Evolutionary conservation across 2,113 vertebrate genomes (phyloP), one percentile per base, ranked within the genome.

Genomic region (Corythoichthys intestinalis): DNA sequence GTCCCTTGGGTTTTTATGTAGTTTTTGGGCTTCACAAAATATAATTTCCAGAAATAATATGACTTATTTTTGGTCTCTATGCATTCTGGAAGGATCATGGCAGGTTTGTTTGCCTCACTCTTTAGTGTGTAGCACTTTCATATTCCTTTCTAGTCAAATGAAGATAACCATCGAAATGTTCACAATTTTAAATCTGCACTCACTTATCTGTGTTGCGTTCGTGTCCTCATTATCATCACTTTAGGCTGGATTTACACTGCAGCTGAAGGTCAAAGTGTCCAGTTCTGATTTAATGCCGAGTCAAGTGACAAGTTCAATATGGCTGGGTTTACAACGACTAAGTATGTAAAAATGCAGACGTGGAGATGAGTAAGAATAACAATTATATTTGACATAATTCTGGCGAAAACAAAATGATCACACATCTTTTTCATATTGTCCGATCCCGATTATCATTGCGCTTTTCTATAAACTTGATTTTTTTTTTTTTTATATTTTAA

Each of bases 21-120:
- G 14, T 37, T 60, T 60, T 38, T 17, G 6, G 20, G 20, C 6
- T 53, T 28, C 0, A 11, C 28, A 62, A 28, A 6, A 6, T 28
- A n/a, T 46, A 9, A 46, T 63, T 47, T 63, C 41, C n/a, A 47
- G 11, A 20, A 63, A 39, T 41, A 8, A 38, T 59, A 20, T 28
- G 52, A 49, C 74, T 74, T 68, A 70, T 79, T 81, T 41, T 82
- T 75, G 76, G 61, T 57, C 28, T 67, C 69, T 69, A 34, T 79
- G 74, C 77, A 20, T 75, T 76, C 74, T 72, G 13, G 20, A 61
- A 57, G 54, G 83, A 77, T 70, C 8, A 77, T 64, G 82, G 71
- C 69, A 81, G 71, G 78, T 86, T 61, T 69, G 11, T 70, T 73
- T 74, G 52, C 66, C 65, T 69, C 17, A 39, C 48, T 75, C 28